Evolutionary conservation across 2,888 invertebrate genomes (phyloP).

Genomic region (Craniophora ligustri): DNA sequence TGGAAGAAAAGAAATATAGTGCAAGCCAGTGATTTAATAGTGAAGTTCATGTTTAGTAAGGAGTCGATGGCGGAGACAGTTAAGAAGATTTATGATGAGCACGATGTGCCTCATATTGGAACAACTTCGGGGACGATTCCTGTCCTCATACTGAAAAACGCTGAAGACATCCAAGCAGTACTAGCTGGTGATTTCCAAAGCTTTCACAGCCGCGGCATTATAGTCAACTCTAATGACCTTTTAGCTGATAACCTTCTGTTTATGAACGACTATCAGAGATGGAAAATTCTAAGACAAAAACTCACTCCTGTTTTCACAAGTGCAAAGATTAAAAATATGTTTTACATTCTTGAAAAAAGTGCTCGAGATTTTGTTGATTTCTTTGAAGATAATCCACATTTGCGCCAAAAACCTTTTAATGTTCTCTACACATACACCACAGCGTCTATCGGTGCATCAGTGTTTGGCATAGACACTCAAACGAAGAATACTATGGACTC

Average conservation of each 20-base stretch:
- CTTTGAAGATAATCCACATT: slow-evolving; percentile 56
- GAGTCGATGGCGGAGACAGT: slow-evolving; percentile 67
- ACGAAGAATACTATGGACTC: slow-evolving; percentile 72
- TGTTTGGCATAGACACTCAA: slow-evolving; percentile 79
- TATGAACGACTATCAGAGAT: slow-evolving; percentile 68
- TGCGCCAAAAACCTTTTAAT: slow-evolving; percentile 63
- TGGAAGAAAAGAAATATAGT: slow-evolving; percentile 70
- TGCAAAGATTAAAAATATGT: slow-evolving; percentile 77
- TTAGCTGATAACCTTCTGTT: slow-evolving; percentile 72
- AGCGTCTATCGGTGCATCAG: slow-evolving; percentile 72
- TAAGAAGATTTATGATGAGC: slow-evolving; percentile 66
- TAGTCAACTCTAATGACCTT: slow-evolving; percentile 64
- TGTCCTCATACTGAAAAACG: slow-evolving; percentile 65
- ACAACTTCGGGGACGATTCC: slow-evolving; percentile 62
- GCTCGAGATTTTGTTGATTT: slow-evolving; percentile 68
- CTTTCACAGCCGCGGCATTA: slow-evolving; percentile 70
- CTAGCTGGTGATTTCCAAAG: slow-evolving; percentile 69
- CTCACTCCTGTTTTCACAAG: slow-evolving; percentile 76
- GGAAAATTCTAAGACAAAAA: slow-evolving; percentile 77
- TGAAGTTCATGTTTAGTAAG: slow-evolving; percentile 64
- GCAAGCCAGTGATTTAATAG: slow-evolving; percentile 58
- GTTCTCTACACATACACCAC: slow-evolving; percentile 70
- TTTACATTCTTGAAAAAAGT: slow-evolving; percentile 70
- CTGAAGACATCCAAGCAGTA: slow-evolving; percentile 71
- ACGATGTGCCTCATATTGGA: slow-evolving; percentile 64